Evolutionary conservation across 1,140 invertebrate species (phyloP).

Genomic region (Stegodyphus dumicola): DNA sequence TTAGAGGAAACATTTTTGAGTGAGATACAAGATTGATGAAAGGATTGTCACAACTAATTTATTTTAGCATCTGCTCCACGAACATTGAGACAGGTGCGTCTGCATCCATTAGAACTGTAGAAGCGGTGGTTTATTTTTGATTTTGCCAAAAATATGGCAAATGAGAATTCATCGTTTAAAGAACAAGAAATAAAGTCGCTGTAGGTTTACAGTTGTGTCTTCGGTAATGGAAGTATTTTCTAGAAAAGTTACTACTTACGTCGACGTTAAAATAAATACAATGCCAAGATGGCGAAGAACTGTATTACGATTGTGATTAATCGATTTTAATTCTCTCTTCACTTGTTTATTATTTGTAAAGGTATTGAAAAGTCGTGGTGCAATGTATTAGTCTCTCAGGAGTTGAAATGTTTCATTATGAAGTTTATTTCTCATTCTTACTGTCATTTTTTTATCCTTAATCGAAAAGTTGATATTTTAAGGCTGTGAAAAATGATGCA

Average conservation of each 20-base stretch:
- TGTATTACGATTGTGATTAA: background rate
- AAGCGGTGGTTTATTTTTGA: background rate
- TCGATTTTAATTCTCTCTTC: background rate
- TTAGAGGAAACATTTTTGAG: conserved; percentile 9
- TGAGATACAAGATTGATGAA: background rate
- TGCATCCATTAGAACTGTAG: background rate
- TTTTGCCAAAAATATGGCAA: background rate
- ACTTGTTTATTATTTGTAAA: background rate
- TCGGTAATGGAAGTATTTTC: too few species aligned
- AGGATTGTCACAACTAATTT: background rate
- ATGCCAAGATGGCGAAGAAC: background rate
- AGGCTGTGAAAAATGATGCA: too few species aligned
- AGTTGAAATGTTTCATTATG: too few species aligned
- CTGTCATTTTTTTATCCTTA: too few species aligned
- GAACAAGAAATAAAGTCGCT: too few species aligned
- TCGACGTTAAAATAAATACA: too few species aligned
- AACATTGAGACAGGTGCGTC: background rate
- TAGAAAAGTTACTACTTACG: too few species aligned
- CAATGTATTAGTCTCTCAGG: conserved; percentile 22
- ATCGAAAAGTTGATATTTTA: too few species aligned
- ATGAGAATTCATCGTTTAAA: background rate
- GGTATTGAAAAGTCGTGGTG: background rate
- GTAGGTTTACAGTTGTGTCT: too few species aligned
- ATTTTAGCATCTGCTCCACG: background rate
- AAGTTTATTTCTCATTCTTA: too few species aligned